These are phyloP conservation scores for Pionites leucogaster DNA, from an alignment of 2,113 vertebrate genomes.

Conservation along the genomic window DNA sequence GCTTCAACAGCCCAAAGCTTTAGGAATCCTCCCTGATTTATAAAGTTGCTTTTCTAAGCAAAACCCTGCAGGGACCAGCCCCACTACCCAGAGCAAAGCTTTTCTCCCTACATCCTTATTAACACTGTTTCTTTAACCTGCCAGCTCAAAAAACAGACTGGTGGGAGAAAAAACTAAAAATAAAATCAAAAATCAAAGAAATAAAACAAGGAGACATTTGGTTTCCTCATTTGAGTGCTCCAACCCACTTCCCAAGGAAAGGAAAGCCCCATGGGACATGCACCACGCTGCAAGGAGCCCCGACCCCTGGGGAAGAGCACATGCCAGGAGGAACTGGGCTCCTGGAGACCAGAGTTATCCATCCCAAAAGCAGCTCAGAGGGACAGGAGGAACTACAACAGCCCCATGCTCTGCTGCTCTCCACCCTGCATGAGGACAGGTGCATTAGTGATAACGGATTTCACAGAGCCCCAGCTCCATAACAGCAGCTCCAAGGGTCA, in stretches of 20 bases:
- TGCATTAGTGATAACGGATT: rapidly evolving
- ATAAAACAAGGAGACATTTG: background rate
- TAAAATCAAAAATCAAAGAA: background rate
- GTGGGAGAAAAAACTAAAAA: background rate
- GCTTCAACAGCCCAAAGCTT: background rate
- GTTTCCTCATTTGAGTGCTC: background rate
- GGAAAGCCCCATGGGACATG: background rate
- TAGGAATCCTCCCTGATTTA: background rate
- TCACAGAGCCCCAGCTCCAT: background rate
- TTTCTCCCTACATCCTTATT: background rate
- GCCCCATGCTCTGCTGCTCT: background rate
- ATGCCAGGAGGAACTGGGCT: background rate
- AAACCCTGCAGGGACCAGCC: background rate
- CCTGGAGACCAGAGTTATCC: background rate
- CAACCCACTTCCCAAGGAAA: background rate
- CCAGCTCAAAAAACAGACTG: background rate
- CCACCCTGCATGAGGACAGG: rapidly evolving
- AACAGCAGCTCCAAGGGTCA: background rate
- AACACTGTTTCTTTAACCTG: background rate
- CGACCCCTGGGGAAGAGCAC: background rate
- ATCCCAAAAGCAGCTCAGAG: background rate
- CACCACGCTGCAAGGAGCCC: background rate
- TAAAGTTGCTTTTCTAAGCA: background rate
- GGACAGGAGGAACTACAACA: background rate
- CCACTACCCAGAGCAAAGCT: background rate